A percentile compares a stretch with the other conserved stretches of the same genome.
These are phyloP conservation scores for Automeris io DNA, from an alignment of 2,888 invertebrate genomes.

Conservation along the genomic window DNA sequence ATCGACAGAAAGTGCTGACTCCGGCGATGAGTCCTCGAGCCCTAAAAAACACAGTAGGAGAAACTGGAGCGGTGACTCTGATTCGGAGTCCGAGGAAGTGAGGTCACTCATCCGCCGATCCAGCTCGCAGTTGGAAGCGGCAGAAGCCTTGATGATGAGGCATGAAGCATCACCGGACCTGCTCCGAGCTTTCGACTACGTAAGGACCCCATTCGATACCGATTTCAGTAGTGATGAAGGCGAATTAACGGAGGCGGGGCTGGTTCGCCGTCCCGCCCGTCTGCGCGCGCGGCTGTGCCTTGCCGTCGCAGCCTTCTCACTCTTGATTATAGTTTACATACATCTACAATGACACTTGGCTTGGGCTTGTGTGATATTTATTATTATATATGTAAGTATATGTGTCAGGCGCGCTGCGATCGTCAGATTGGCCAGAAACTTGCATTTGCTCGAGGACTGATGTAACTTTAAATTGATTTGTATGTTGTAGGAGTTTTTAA, in stretches of 20 bases:
- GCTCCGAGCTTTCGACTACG: conserved; percentile 68
- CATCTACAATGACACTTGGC: conserved; percentile 68
- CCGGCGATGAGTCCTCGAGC: conserved; percentile 54
- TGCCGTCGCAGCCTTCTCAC: conserved; percentile 67
- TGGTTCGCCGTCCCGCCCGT: conserved; percentile 45
- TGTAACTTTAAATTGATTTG: conserved; percentile 9
- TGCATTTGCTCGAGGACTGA: conserved; percentile 11
- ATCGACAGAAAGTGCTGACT: conserved; percentile 62
- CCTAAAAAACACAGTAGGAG: conserved; percentile 54
- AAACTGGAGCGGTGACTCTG: conserved; percentile 69
- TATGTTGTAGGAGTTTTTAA: conserved; percentile 4
- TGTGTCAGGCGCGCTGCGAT: conserved; percentile 52
- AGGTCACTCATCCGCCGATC: conserved; percentile 80
- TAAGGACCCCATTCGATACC: conserved; percentile 66
- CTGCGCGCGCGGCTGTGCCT: conserved; percentile 62
- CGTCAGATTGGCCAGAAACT: conserved; percentile 39
- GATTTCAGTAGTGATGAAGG: conserved; percentile 53
- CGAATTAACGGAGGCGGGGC: conserved; percentile 28
- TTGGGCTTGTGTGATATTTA: conserved; percentile 66
- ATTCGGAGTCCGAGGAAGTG: conserved; percentile 82
- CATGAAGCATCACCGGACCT: conserved; percentile 66
- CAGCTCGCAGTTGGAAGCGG: conserved; percentile 76
- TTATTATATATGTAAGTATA: conserved; percentile 61
- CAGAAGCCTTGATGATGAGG: conserved; percentile 76
- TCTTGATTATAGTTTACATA: conserved; percentile 69